These are phyloP conservation scores for Alosa sapidissima DNA, from an alignment of 2,797 vertebrate species.

Conservation along the genomic window DNA sequence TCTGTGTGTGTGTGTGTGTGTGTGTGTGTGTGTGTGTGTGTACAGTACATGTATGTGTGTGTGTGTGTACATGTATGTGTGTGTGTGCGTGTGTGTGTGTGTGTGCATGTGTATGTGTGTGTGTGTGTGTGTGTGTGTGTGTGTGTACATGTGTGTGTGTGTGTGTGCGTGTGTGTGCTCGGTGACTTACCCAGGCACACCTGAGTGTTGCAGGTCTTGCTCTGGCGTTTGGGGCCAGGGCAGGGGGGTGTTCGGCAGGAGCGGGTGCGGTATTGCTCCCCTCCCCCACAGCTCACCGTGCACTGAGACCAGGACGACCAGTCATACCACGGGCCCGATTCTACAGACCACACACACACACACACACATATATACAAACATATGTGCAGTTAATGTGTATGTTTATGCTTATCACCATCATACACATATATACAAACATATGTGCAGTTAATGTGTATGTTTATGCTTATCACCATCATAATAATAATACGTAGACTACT, in stretches of 20 bases:
- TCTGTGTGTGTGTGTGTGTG: constrained; percentile 14
- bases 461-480: too few relatives aligned
- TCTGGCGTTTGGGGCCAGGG: constrained; percentile 74
- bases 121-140: not conserved
- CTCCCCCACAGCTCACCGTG: constrained; percentile 85
- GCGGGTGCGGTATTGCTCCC: constrained; percentile 80
- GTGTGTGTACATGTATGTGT: not conserved
- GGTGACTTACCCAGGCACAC: constrained; percentile 85
- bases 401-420: too few relatives aligned
- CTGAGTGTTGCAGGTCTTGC: constrained; percentile 83
- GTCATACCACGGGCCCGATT: constrained; percentile 61
- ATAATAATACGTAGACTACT: too few relatives aligned
- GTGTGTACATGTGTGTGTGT: not conserved
- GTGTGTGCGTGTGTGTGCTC: not conserved
- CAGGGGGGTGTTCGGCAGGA: constrained; percentile 71
- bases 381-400: too few relatives aligned
- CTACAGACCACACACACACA: constrained; percentile 54
- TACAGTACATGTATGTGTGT: too few relatives aligned
- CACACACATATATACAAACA: not conserved
- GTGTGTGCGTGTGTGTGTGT: not conserved
- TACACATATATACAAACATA: not conserved
- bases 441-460: too few relatives aligned
- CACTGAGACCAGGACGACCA: constrained; percentile 84
- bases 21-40: not conserved
- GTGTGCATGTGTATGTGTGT: not conserved